A percentile compares a stretch with the other conserved stretches of the same genome.
Evolutionary conservation across 2,888 invertebrate genomes (phyloP).

Genomic region (Patella depressa): DNA sequence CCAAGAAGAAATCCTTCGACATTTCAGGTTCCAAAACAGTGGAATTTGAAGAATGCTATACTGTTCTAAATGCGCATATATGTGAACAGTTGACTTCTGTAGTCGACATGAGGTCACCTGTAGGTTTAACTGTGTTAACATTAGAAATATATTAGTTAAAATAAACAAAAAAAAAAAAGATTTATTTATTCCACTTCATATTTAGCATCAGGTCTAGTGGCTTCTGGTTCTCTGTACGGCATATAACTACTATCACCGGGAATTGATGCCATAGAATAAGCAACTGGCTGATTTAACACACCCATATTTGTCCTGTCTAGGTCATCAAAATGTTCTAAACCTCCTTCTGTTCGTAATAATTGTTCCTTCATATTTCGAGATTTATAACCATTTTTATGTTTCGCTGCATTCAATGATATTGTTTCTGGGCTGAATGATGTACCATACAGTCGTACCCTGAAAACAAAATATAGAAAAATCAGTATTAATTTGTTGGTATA

Average conservation of each 20-base stretch:
- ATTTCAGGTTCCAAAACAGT: no score
- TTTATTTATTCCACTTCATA: slow-evolving; percentile 29
- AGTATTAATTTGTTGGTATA: background rate
- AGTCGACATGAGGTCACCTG: no score
- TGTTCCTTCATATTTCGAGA: slow-evolving; percentile 65
- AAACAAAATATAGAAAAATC: slow-evolving; percentile 20
- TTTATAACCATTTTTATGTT: slow-evolving; percentile 27
- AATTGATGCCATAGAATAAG: slow-evolving; percentile 35
- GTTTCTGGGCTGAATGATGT: slow-evolving; percentile 57
- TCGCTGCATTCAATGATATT: slow-evolving; percentile 50
- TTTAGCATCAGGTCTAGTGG: slow-evolving; percentile 25
- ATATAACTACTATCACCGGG: slow-evolving; percentile 18
- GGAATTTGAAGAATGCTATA: no score
- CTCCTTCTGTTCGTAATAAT: slow-evolving; percentile 51
- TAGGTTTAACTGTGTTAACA: no score
- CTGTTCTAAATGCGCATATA: no score
- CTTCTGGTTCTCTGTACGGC: background rate
- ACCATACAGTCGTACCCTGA: slow-evolving; percentile 51
- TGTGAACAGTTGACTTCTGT: no score
- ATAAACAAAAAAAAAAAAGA: no score
- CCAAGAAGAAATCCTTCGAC: no score
- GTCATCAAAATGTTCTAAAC: slow-evolving; percentile 28
- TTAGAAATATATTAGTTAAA: no score
- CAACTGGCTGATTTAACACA: slow-evolving; percentile 29
- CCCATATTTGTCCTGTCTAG: slow-evolving; percentile 22